Evolutionary conservation across 2,797 vertebrate genomes (phyloP), one percentile per base, ranked within the genome.

Genomic region (Helicolenus hilgendorfi): DNA sequence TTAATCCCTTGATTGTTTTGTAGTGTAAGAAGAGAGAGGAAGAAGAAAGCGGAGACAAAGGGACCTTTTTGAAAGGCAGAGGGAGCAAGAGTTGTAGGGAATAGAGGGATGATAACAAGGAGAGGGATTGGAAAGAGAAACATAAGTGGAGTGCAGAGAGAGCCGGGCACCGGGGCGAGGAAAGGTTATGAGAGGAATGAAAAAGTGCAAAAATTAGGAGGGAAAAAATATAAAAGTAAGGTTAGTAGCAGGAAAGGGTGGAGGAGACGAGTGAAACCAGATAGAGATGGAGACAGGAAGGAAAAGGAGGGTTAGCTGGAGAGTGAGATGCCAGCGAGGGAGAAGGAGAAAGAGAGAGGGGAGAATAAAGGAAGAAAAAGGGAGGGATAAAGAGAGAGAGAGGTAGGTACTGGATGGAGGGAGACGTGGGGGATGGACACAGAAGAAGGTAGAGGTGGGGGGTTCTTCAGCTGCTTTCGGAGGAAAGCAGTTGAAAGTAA

Each of bases 271-370:
- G 84, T 85, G 71, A 92, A 91, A 90, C 83, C 84, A 89, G 88
- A 94, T 85, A 91, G 84, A 92, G 70, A 83, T 53, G 56, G 78
- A 94, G 90, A 81, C 92, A 90, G 95, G 94, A 96, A 96, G 95
- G 95, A 95, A 95, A 95, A 92, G 93, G 94, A 89, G 93, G 88
- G 89, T 76, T 85, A 7, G 70, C 59, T 27, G 65, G 70, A 89
- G 76, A 75, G 77, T 60, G 80, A 79, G 69, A 68, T 83, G 74
- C 76, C 86, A 84, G 85, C 33, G 3, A 68, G 35, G n/a, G 74
- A 84, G 76, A 90, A 41, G n/a, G 31, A 74, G 69, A 87, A 70
- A 77, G 63, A 75, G 59, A 63, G 87, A 69, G 72, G 20, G 77
- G 75, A 41, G 71, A 84, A 72, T 73, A 83, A 56, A 89, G 81